Percentiles rank a stretch among this genome's conserved stretches.
These are phyloP conservation scores for Macrosoma leucophasiata DNA, from an alignment of 2,888 invertebrate genomes.

Conservation along the genomic window DNA sequence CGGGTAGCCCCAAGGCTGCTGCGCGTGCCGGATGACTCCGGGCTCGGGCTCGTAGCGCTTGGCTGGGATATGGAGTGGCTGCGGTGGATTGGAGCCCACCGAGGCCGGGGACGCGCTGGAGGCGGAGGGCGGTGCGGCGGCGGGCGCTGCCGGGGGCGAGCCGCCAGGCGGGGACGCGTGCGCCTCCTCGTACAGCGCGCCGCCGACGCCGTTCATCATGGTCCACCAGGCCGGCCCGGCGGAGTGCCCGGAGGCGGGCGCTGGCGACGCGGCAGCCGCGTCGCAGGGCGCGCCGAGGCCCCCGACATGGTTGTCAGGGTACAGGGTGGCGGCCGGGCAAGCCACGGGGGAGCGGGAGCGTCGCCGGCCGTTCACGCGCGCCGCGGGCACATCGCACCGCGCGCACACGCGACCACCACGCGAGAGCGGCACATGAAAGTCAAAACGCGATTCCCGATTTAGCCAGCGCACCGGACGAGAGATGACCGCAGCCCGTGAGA, in stretches of 20 bases:
- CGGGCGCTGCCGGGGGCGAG: conserved; percentile 81
- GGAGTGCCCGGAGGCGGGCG: conserved; percentile 88
- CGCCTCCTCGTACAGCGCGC: conserved; percentile 85
- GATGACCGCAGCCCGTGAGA: conserved; percentile 46
- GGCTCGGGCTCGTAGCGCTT: conserved; percentile 83
- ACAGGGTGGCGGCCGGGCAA: conserved; percentile 88
- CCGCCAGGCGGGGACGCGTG: conserved; percentile 76
- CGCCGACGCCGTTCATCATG: conserved; percentile 88
- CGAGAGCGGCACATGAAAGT: conserved; percentile 72
- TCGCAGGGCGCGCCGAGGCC: conserved; percentile 81
- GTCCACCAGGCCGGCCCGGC: conserved; percentile 90
- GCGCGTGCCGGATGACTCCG: conserved; percentile 86
- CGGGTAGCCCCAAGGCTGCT: conserved; percentile 84
- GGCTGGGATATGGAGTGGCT: conserved; percentile 92
- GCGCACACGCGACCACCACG: conserved; percentile 66
- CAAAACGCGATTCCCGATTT: conserved; percentile 71
- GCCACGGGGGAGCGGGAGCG: conserved; percentile 80
- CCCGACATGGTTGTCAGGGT: conserved; percentile 84
- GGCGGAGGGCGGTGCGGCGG: conserved; percentile 78
- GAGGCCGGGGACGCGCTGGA: conserved; percentile 75
- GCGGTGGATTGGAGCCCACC: conserved; percentile 81
- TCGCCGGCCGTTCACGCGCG: conserved; percentile 69
- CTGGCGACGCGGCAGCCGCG: conserved; percentile 82
- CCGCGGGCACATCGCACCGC: conserved; percentile 72
- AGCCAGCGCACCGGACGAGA: conserved; percentile 61